phyloP scores from a whole-genome alignment of 1,140 invertebrate species.

The Pemphigus obesinymphae region DNA sequence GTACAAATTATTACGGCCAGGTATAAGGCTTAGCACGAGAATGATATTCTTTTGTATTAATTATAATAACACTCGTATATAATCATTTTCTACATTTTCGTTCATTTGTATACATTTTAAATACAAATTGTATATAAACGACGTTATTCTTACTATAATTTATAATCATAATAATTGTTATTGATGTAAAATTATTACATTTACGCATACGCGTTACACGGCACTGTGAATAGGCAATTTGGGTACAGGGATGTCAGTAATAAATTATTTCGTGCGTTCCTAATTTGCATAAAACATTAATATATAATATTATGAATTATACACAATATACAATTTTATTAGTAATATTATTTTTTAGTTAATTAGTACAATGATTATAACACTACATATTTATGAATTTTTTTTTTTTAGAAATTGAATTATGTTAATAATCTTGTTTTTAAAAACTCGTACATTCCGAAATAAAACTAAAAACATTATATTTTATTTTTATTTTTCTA shows the following conservation, averaged over 20 bases:
- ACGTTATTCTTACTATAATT: not conserved
- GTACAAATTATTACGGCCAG: not conserved
- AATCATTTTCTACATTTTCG: not conserved
- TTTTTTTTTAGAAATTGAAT: too few species aligned
- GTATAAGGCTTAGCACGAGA: not conserved
- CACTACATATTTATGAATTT: too few species aligned
- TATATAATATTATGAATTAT: too few species aligned
- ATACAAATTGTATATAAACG: not conserved
- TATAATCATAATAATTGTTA: not conserved
- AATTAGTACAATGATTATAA: too few species aligned
- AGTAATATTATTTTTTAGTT: too few species aligned
- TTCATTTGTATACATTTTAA: not conserved
- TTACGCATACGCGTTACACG: not conserved
- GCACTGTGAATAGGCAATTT: not conserved
- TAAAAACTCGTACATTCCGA: too few species aligned
- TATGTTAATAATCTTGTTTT: too few species aligned
- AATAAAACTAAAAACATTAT: too few species aligned
- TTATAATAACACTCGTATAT: not conserved
- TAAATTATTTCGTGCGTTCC: not conserved
- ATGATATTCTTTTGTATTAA: not conserved
- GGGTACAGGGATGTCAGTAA: not conserved
- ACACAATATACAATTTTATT: too few species aligned
- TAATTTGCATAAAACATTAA: not conserved
- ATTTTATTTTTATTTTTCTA: too few species aligned
- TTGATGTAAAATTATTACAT: not conserved